These are phyloP conservation scores for Nilaparvata lugens DNA, from an alignment of 1,140 invertebrate species.

Conservation along the genomic window DNA sequence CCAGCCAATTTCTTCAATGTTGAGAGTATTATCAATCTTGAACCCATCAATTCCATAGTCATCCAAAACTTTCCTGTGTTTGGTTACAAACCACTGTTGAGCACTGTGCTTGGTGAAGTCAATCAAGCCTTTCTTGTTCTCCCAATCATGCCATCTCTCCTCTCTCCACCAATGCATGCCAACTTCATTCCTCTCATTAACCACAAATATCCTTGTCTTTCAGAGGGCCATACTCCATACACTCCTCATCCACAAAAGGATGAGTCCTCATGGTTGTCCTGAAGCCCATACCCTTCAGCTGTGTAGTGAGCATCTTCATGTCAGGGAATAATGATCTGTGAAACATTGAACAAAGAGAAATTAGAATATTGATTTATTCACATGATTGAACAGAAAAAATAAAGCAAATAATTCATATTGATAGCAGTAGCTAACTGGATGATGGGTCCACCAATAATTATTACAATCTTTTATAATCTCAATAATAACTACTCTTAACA, in stretches of 20 bases:
- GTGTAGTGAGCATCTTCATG: constrained; percentile 34
- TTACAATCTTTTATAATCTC: no score
- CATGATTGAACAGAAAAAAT: no score
- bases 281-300: constrained; percentile 16
- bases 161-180: constrained; percentile 73
- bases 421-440: no score
- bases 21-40: no score
- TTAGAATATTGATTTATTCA: no score
- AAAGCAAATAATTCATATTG: no score
- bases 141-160: no score
- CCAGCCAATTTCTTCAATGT: constrained; percentile 49
- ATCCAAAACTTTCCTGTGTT: constrained; percentile 48
- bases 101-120: constrained; percentile 72
- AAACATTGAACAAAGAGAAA: no score
- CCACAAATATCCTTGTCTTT: constrained; percentile 48
- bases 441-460: no score
- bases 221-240: constrained; percentile 40
- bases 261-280: constrained; percentile 73
- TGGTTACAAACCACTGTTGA: constrained; percentile 58
- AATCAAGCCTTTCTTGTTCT: constrained; percentile 51
- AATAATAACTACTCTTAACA: no score
- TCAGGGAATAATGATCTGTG: constrained; percentile 59
- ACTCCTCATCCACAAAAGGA: constrained; percentile 77
- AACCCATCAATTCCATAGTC: constrained; percentile 69
- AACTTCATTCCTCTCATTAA: constrained; percentile 44